Evolutionary conservation across 1,140 invertebrate genomes (phyloP), one percentile per base, ranked within the genome.

Genomic region (Lucilia cuprina): DNA sequence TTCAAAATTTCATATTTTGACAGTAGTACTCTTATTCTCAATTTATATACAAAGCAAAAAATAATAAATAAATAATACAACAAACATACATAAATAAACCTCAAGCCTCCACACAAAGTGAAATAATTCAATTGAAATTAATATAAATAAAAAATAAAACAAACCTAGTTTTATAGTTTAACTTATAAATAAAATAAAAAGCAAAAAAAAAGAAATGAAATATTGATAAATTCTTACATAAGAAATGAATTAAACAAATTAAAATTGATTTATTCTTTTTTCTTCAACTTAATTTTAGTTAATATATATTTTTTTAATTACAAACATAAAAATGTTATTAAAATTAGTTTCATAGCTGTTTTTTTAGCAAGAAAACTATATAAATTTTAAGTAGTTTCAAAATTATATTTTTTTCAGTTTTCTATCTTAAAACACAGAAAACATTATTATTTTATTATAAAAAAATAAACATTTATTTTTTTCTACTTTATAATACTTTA

Each of bases 11-110:
- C 77, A 49, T 80, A 19, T 80, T 80, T 80, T 19, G 19, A 49
- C 77, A 80, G 41, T 80, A 49, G 77, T 80, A 49, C 77, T 80
- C 25, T 80, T 80, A 80, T 80, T 80, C 41, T 80, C 77, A 80
- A 80, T 19, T 80, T 50, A 78, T 78, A 78, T 78, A 78, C 75
- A 49, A 80, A 41, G n/a, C n/a, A 70, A 70, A 70, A 80, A 41
- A 78, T 78, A 78, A 19, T 41, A 41, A 41, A 41, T 41, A 41
- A 41, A 41, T 41, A 77, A 35, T n/a, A n/a, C n/a, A 19, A 25
- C 30, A 25, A 14, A 41, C 34, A 41, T 49, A 80, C n/a, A 80
- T 25, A 49, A 49, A 80, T 80, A 80, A 80, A 80, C 77, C 77
- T 80, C 77, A 80, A 80, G 47, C 41, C 77, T 80, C 77, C 77